These are phyloP conservation scores for Lasioglossum zephyrum DNA, from an alignment of 2,888 invertebrate genomes.

Conservation along the genomic window DNA sequence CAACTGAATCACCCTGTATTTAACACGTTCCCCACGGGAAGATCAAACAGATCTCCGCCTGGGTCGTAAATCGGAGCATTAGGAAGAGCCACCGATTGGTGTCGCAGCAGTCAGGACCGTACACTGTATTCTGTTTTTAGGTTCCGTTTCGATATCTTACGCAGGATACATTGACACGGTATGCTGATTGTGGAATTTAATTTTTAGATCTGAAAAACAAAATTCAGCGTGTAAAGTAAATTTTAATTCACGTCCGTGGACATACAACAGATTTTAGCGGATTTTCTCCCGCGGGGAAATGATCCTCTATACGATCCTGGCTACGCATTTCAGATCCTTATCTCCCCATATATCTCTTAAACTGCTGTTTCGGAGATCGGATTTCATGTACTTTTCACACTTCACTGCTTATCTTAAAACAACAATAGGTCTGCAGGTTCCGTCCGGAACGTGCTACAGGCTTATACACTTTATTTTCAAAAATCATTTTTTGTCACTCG, in stretches of 20 bases:
- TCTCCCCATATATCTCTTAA: not conserved
- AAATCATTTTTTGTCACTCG: not conserved
- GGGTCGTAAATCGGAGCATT: not conserved
- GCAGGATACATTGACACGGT: not conserved
- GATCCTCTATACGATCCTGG: not conserved
- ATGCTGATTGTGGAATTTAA: not conserved
- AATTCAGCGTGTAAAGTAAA: not conserved
- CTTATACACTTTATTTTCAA: not conserved
- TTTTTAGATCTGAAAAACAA: not conserved
- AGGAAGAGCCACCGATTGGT: slow-evolving; percentile 3
- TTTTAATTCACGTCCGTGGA: not conserved
- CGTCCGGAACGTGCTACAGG: not conserved
- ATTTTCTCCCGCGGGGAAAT: not conserved
- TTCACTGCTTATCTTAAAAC: not conserved
- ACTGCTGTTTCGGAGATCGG: not conserved
- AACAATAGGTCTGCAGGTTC: not conserved
- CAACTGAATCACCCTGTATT: not conserved
- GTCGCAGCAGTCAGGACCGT: not conserved
- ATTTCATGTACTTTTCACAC: not conserved
- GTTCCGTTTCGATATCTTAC: not conserved
- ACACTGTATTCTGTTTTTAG: not conserved
- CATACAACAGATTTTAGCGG: not conserved
- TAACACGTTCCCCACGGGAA: not conserved
- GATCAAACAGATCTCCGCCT: slow-evolving; percentile 4
- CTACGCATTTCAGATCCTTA: not conserved